Conservation (phyloP, 2,113 vertebrate genomes). For the Gadus chalcogrammus region DNA sequence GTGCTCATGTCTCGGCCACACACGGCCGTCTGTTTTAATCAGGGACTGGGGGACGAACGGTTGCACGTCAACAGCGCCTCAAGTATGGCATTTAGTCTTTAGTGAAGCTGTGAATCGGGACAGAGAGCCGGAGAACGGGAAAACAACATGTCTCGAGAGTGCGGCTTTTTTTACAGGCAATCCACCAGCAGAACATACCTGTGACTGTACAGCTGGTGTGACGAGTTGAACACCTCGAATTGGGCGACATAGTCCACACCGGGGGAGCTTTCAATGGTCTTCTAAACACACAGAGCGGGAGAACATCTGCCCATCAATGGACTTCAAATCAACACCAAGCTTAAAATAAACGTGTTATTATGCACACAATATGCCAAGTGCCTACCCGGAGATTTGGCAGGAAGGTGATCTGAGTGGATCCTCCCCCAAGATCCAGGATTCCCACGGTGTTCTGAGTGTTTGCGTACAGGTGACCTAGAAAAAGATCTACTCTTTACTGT, state of each 20-base stretch:
- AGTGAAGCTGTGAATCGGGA: too few species aligned
- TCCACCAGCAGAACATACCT: conserved; percentile 72
- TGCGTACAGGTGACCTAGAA: conserved; percentile 82
- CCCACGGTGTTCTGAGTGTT: conserved; percentile 78
- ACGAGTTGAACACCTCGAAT: conserved; percentile 89
- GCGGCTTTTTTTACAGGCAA: not conserved
- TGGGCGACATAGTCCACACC: conserved; percentile 77
- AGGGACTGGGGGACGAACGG: too few species aligned
- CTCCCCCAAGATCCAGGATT: conserved; percentile 92
- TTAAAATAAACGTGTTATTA: not conserved
- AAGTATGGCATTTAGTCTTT: too few species aligned
- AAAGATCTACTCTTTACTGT: conserved; percentile 4
- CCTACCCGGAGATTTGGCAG: conserved; percentile 84
- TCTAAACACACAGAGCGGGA: conserved; percentile 54
- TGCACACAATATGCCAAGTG: conserved; percentile 1
- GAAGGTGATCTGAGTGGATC: conserved; percentile 96
- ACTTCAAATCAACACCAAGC: not conserved
- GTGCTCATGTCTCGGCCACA: not conserved
- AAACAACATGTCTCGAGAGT: too few species aligned
- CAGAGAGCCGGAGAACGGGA: too few species aligned
- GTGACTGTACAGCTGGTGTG: conserved; percentile 88
- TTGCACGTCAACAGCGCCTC: too few species aligned
- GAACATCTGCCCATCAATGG: not conserved
- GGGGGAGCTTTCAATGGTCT: conserved; percentile 82
- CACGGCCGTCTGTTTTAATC: not conserved